Base-by-base conservation (phyloP, 2,888 invertebrate species). In the Beris morrisii region DNA sequence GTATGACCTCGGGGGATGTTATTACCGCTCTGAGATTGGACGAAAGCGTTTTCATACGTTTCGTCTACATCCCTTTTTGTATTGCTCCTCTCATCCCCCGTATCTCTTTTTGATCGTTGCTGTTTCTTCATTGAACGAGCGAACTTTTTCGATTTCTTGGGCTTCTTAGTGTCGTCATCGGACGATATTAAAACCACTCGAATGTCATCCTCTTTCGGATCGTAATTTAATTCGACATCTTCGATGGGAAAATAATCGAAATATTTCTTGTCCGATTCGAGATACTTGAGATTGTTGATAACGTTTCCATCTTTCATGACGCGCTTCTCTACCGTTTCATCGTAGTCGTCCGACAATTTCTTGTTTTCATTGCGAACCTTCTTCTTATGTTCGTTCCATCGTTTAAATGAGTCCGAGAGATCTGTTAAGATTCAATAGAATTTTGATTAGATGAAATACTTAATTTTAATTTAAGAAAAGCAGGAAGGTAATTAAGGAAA, bases 201-300 rank as follows among this genome's bases (percentile, higher is more conserved):
- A 28, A 70, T 68, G 43, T 69, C 69, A 45, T 70, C 68, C 15
- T 69, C 66, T 15, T 58, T 63, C 43, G 69, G 66, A 55, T 59
- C 59, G 31, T 64, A 53, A 12, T 64, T 66, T 31, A 65, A n/a
- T 30, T 66, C 54, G 32, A 69, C 67, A 30, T 69, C 68, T 58
- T 72, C 73, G 64, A 69, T 64, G 30, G 72, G 72, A 64, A 72
- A 68, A 70, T 72, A 71, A 68, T 73, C 73, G 66, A 72, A 73
- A 68, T 72, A 72, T 67, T 72, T 72, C 67, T 71, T 72, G 32
- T 71, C 72, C 53, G 68, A 44, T 48, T 57, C 59, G 15, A 65
- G 22, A 54, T 66, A 67, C 50, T 67, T 66, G 7, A 64, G 45
- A 32, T 64, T 64, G 28, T 50, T 61, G 32, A 32, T 38, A 12